A percentile compares a stretch with the other conserved stretches of the same genome.
Conservation (phyloP, 2,888 invertebrate species). For the Calameuta idolon region DNA sequence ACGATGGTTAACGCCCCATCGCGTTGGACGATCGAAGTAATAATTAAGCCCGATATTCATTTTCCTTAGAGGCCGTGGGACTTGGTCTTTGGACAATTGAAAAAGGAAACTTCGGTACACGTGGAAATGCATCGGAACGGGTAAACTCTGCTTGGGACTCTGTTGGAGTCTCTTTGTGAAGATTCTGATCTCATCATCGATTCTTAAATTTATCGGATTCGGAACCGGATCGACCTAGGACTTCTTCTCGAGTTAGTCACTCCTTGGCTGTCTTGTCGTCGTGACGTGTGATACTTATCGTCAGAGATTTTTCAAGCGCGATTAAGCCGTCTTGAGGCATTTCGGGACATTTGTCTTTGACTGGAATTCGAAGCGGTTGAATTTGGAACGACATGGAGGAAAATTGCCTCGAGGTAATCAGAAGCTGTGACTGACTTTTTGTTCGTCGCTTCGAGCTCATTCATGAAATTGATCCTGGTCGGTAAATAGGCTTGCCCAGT, state of each 20-base stretch:
- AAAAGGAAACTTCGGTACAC: not conserved
- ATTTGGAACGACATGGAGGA: not conserved
- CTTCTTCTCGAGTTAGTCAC: not conserved
- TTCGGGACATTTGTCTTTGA: not conserved
- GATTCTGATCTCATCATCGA: not conserved
- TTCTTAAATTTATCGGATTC: not conserved
- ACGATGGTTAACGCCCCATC: not conserved
- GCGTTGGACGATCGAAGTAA: not conserved
- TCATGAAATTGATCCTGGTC: not conserved
- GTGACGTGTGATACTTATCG: not conserved
- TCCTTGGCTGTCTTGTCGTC: not conserved
- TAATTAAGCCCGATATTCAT: not conserved
- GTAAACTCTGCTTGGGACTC: not conserved
- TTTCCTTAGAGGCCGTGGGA: not conserved
- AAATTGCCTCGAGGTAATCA: not conserved
- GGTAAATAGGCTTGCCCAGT: not conserved
- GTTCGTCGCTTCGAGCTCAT: not conserved
- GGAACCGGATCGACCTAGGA: not conserved
- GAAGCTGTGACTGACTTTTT: not conserved
- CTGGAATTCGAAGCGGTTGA: not conserved
- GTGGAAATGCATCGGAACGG: not conserved
- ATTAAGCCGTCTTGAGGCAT: not conserved
- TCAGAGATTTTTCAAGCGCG: not conserved
- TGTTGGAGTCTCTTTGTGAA: not conserved
- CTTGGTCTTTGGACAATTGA: not conserved